phyloP scores from a whole-genome alignment of 2,113 vertebrate genomes.

The Cebidichthys violaceus region DNA sequence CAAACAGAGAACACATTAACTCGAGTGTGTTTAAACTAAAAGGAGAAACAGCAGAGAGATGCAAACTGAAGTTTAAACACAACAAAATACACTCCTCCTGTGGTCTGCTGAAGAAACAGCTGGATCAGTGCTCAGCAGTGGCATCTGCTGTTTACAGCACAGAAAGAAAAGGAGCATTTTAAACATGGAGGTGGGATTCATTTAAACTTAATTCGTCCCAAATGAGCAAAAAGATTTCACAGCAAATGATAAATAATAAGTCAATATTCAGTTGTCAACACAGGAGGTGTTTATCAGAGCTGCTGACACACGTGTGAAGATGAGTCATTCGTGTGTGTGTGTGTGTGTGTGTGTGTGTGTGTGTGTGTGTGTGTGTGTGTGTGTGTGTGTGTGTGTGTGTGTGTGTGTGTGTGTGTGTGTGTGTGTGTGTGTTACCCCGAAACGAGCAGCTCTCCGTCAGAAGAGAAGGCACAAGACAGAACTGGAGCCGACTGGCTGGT shows the following conservation, averaged over 20 bases:
- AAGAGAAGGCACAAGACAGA: slow-evolving; percentile 90
- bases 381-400: not conserved
- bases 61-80: slow-evolving; percentile 18
- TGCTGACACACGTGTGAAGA: slow-evolving; percentile 16
- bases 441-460: slow-evolving; percentile 87
- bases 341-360: not conserved
- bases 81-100: slow-evolving; percentile 65
- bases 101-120: slow-evolving; percentile 51
- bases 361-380: slow-evolving; percentile 53
- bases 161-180: not conserved
- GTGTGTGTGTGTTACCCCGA: slow-evolving; percentile 85
- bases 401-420: not conserved
- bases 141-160: slow-evolving; percentile 41
- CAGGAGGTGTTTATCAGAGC: slow-evolving; percentile 22
- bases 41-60: slow-evolving; percentile 38
- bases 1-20: slow-evolving; percentile 38
- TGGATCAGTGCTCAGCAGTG: slow-evolving; percentile 46
- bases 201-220: slow-evolving; percentile 5
- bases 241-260: slow-evolving; percentile 5
- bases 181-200: not conserved
- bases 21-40: slow-evolving; percentile 38
- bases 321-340: not conserved
- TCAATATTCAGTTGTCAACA: not conserved
- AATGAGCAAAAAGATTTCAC: slow-evolving; percentile 16
- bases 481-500: slow-evolving; percentile 88